Conservation (phyloP, 2,113 vertebrate species). For the Sapajus apella region DNA sequence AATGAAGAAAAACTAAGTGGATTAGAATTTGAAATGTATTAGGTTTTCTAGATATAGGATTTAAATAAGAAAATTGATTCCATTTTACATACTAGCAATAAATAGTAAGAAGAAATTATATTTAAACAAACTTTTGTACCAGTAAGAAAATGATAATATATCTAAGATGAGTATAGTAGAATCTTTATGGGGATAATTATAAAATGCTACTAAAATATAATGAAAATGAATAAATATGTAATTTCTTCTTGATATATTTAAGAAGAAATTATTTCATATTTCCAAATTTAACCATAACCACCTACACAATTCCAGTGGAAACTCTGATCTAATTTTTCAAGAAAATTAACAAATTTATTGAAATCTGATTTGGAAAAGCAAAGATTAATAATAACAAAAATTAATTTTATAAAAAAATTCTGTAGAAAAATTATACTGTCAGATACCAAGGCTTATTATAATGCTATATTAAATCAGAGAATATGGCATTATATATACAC, state of each 20-base stretch:
- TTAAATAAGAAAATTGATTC: not conserved
- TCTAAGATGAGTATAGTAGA: not conserved
- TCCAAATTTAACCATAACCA: not conserved
- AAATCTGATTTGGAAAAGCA: not conserved
- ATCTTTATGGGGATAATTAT: not conserved
- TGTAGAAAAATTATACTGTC: not conserved
- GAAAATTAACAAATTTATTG: not conserved
- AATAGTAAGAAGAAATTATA: not conserved
- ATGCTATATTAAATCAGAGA: not conserved
- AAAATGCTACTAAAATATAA: not conserved
- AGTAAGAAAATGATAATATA: not conserved
- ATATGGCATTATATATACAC: not conserved
- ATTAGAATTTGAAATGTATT: not conserved
- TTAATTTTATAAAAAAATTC: not conserved
- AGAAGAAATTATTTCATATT: not conserved
- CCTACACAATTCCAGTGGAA: not conserved
- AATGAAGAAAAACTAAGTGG: not conserved
- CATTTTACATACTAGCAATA: not conserved
- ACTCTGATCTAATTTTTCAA: not conserved
- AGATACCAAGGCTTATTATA: not conserved
- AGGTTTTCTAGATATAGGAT: not conserved
- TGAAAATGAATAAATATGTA: not conserved
- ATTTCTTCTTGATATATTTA: not conserved
- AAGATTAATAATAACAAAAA: not conserved
- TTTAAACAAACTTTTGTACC: not conserved